These are phyloP conservation scores for Limonius californicus DNA, from an alignment of 1,140 invertebrate species.

Conservation along the genomic window DNA sequence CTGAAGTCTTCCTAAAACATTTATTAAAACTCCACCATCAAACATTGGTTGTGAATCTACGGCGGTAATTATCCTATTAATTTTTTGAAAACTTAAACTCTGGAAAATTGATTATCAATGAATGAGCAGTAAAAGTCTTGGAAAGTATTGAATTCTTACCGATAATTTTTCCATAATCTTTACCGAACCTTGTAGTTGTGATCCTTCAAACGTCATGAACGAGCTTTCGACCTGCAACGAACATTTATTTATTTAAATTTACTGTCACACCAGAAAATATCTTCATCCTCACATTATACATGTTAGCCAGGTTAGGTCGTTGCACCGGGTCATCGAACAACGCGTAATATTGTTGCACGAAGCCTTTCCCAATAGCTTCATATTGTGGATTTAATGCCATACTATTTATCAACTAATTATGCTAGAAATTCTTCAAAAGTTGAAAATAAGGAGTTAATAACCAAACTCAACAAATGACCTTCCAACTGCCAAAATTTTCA, in stretches of 20 bases:
- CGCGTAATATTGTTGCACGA: constrained; percentile 89
- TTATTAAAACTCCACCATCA: constrained; percentile 90
- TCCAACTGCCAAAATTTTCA: no score
- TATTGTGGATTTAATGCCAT: constrained; percentile 88
- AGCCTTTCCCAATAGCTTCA: constrained; percentile 87
- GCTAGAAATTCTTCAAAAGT: background rate
- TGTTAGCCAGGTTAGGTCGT: constrained; percentile 75
- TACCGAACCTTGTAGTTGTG: constrained; percentile 82
- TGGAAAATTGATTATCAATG: constrained; percentile 49
- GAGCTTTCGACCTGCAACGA: constrained; percentile 76
- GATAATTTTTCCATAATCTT: constrained; percentile 94
- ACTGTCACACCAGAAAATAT: background rate
- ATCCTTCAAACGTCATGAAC: constrained; percentile 94
- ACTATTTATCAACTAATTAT: constrained; percentile 16
- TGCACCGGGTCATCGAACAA: constrained; percentile 84
- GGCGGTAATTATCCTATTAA: constrained; percentile 85
- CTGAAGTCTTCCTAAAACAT: constrained; percentile 89
- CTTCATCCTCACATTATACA: constrained; percentile 82
- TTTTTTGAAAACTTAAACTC: constrained; percentile 88
- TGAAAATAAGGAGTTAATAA: no score
- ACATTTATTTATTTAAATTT: background rate
- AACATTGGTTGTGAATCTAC: constrained; percentile 94
- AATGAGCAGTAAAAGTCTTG: background rate
- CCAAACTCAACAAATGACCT: no score
- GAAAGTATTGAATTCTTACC: constrained; percentile 58